Conservation (phyloP, 2,113 vertebrate genomes). For the Chrysochloris asiatica region DNA sequence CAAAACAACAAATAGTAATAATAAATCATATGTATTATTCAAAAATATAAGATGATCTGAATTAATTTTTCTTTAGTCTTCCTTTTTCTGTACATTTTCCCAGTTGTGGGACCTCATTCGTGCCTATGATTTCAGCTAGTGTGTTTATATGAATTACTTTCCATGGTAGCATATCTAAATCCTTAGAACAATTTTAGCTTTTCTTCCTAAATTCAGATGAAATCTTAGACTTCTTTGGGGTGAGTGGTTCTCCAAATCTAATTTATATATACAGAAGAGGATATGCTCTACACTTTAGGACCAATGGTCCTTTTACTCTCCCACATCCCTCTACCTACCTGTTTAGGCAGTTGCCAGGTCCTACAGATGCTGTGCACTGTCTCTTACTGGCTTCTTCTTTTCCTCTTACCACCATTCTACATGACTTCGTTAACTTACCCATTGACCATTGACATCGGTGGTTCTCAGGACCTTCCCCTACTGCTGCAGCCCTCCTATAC, state of each 20-base stretch:
- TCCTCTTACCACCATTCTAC: neutral
- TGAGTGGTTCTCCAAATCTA: neutral
- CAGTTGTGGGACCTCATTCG: neutral
- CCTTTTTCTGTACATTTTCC: neutral
- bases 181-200: neutral
- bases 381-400: neutral
- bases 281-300: neutral
- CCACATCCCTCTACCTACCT: neutral
- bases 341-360: neutral
- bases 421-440: neutral
- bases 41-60: no score
- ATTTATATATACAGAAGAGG: neutral
- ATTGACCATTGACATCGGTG: neutral
- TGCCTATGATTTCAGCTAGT: neutral
- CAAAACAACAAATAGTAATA: no score
- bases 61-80: neutral
- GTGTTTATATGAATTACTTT: conserved; percentile 14
- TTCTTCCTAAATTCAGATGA: conserved; percentile 10
- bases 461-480: neutral
- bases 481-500: neutral
- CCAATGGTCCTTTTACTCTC: neutral
- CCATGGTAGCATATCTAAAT: neutral
- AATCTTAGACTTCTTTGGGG: neutral
- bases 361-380: neutral
- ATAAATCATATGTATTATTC: no score